phyloP scores from a whole-genome alignment of 2,797 vertebrate genomes.

The Alauda arvensis region DNA sequence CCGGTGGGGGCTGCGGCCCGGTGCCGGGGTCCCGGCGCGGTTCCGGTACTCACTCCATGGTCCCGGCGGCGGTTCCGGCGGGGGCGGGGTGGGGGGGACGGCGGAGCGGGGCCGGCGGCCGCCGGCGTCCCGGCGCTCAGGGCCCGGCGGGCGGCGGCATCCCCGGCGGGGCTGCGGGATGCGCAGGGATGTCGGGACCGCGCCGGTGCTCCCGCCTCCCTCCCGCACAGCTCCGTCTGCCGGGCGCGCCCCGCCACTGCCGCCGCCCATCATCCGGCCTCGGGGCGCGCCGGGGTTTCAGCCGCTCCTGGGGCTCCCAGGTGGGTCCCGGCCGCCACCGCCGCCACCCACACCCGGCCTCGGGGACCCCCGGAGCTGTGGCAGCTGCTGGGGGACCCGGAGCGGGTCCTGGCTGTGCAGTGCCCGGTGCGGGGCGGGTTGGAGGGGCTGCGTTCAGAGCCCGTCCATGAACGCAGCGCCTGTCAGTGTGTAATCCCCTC shows the following conservation, averaged over 20 bases:
- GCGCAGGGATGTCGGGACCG: conserved; percentile 38
- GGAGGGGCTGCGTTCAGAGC: background rate
- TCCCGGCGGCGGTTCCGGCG: background rate
- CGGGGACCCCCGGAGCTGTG: no score
- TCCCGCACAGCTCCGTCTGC: conserved; percentile 52
- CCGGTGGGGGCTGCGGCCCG: background rate
- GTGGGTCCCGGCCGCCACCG: no score
- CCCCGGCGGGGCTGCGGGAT: conserved; percentile 40
- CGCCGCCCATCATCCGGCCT: conserved; percentile 17
- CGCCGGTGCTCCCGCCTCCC: conserved; percentile 24
- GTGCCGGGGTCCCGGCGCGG: background rate
- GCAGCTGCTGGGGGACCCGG: background rate
- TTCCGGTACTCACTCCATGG: background rate
- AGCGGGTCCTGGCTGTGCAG: background rate
- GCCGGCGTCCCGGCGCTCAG: conserved; percentile 38
- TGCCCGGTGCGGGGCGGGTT: background rate
- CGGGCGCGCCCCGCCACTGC: conserved; percentile 42
- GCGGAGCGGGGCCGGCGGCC: background rate
- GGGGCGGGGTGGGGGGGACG: no score
- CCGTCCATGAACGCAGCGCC: background rate
- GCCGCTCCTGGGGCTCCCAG: background rate
- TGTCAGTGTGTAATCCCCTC: background rate
- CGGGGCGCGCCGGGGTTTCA: background rate
- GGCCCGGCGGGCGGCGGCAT: conserved; percentile 32
- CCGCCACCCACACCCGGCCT: background rate